Base-by-base conservation (phyloP, 37 sponge, comb jelly and placozoan species). In the Axinella damicornis region DNA sequence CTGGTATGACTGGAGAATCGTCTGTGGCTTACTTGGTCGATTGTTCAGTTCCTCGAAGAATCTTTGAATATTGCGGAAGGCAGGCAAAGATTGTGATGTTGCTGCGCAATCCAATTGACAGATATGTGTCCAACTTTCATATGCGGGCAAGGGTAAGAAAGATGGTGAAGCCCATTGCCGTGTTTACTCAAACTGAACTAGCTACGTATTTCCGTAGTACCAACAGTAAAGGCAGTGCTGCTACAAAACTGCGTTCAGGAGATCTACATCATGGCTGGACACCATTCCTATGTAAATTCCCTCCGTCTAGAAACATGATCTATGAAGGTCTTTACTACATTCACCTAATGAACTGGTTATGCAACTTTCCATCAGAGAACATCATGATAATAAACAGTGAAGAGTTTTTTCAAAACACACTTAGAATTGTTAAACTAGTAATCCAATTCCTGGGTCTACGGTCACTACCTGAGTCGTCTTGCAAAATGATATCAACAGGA, bases 361-460 rank as follows among this genome's bases (percentile, higher is more conserved):
- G 89, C 57, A 88, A 88, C 77, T 88, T 62, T 76, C 89, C 89
- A 19, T 35, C 77, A 4, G 77, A 82, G 27, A 88, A 88, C 39
- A 81, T 88, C 37, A 36, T 88, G 36, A 77, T 88, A n/a, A 11
- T 88, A 13, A 88, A 88, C 77, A 82, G 78, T 56, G 89, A 88
- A 57, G 89, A 88, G 22, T 88, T 88, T 38, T 82, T 39, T 22
- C 38, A n/a, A 13, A 46, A 75, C 35, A 62, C 89, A 34, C 15
- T 58, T 21, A 39, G 14, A 15, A 68, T 82, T 35, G 24, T 88
- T 9, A n/a, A 65, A 20, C 83, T 76, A 52, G 70, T 82, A n/a
- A 68, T 82, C 2, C 54, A 76, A 2, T 88, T 88, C 40, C 63
- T 88, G 18, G 72, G 77, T 36, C 32, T 88, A 13, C 19, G 9